phyloP scores from a whole-genome alignment of 2,888 invertebrate genomes.

The Spatulosminthurus flaviceps region DNA sequence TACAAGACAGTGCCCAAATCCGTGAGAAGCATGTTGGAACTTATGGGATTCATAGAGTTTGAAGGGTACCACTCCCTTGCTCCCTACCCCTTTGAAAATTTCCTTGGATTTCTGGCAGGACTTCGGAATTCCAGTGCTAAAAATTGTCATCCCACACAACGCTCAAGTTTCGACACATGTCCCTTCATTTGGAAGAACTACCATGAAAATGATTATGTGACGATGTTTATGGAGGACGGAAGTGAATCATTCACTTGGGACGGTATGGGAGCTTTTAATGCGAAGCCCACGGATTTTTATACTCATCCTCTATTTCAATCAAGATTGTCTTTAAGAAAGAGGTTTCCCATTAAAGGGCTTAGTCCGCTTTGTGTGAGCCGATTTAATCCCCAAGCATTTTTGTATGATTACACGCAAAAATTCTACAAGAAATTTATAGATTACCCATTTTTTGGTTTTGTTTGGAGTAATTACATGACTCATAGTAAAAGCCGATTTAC shows the following conservation, averaged over 20 bases:
- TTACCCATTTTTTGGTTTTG: not conserved
- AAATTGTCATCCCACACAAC: not conserved
- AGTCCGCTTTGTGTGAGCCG: not conserved
- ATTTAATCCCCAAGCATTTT: not conserved
- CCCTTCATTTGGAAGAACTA: not conserved
- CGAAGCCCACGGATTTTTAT: not conserved
- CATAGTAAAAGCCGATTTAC: not conserved
- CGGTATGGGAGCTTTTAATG: not conserved
- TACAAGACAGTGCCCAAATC: not conserved
- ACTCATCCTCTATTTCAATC: not conserved
- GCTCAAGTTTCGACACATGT: not conserved
- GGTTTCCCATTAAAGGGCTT: not conserved
- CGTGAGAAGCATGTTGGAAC: not conserved
- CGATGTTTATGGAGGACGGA: constrained; percentile 1
- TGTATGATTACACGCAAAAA: not conserved
- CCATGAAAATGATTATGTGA: not conserved
- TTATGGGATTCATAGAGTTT: not conserved
- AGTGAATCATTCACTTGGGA: not conserved
- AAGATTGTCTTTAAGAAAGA: not conserved
- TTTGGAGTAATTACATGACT: not conserved
- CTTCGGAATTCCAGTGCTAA: not conserved
- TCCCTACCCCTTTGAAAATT: not conserved
- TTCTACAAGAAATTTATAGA: not conserved
- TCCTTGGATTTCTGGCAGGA: not conserved
- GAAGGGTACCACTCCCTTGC: not conserved